A percentile compares a stretch with the other conserved stretches of the same genome.
phyloP scores from a whole-genome alignment of 2,888 invertebrate genomes.

The Aphelenchoides bicaudatus region DNA sequence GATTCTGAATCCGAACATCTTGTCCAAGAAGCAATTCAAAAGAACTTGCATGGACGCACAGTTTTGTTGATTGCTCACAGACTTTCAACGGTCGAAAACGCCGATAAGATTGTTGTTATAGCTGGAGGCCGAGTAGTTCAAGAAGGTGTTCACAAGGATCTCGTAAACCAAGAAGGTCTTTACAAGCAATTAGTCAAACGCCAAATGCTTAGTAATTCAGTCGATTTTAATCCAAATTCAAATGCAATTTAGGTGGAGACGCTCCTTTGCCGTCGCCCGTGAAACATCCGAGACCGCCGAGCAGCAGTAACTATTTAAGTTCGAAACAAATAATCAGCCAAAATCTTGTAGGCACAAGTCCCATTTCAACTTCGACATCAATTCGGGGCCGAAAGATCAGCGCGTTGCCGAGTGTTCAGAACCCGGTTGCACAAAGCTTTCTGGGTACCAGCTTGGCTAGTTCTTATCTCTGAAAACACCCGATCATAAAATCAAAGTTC shows the following conservation, averaged over 20 bases:
- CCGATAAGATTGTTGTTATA: slow-evolving; percentile 42
- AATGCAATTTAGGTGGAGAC: too few species aligned
- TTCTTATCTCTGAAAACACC: slow-evolving; percentile 51
- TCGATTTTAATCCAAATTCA: not conserved
- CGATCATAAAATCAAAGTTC: too few species aligned
- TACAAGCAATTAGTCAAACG: slow-evolving; percentile 60
- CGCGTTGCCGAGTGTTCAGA: slow-evolving; percentile 10
- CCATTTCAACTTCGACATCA: slow-evolving; percentile 4
- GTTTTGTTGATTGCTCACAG: slow-evolving; percentile 64
- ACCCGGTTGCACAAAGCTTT: slow-evolving; percentile 46
- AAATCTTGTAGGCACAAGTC: not conserved
- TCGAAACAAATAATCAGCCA: not conserved
- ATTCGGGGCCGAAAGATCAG: slow-evolving; percentile 27
- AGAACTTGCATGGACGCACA: slow-evolving; percentile 61
- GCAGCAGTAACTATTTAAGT: not conserved
- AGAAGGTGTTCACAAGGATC: slow-evolving; percentile 53
- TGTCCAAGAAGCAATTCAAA: slow-evolving; percentile 61
- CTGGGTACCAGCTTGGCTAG: slow-evolving; percentile 53
- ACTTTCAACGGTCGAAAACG: slow-evolving; percentile 62
- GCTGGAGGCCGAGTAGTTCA: slow-evolving; percentile 56
- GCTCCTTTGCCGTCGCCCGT: not conserved
- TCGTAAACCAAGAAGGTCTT: slow-evolving; percentile 58
- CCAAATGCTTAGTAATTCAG: slow-evolving; percentile 49
- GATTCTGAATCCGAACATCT: slow-evolving; percentile 54
- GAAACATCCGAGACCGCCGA: not conserved